Base-by-base conservation (phyloP, 1,140 invertebrate species). In the Uloborus diversus region DNA sequence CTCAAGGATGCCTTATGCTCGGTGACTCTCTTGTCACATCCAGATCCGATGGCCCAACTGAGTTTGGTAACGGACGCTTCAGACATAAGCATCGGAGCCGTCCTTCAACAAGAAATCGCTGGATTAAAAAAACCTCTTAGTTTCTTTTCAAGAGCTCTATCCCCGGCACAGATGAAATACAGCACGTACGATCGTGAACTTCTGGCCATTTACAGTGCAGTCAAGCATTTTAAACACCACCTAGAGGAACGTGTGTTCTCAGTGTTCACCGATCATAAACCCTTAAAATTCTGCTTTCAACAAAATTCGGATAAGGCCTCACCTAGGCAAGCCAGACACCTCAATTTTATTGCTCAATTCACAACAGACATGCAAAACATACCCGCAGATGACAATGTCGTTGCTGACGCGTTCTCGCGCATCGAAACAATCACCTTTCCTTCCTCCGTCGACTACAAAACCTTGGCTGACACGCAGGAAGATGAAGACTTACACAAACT, bases 261-360 rank as follows among this genome's bases (percentile, higher is more conserved):
- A 3, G 53, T 84, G n/a, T 78, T 11, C 30, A 85, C 84, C 0
- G 82, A 87, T 68, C 86, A 85, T 59, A 83, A 84, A 61, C 85
- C 83, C 1, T 71, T 86, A 49, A 83, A 30, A 5, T 82, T 47
- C 64, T 84, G 84, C 14, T 82, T 85, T 49, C 17, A 5, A 20
- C 30, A 76, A 57, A 47, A 51, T 9, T 28, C 37, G 4, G 84
- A 84, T 32, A 32, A 56, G 56, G 42, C 69, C 17, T 79, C 82
- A 56, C 81, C 84, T 14, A n/a, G 82, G 17, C 81, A 86, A 47
- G 4, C 71, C 1, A 56, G 81, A 13, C 84, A 88, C n/a, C 69
- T 88, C 0, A 84, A 87, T 69, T 86, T 79, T 28, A 86, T 88
- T 9, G 75, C 83, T 0, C 85, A 87, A 78, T 87, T 85, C 73